Evolutionary conservation across 1,140 invertebrate species (phyloP).

Genomic region (Pentalonia nigronervosa): DNA sequence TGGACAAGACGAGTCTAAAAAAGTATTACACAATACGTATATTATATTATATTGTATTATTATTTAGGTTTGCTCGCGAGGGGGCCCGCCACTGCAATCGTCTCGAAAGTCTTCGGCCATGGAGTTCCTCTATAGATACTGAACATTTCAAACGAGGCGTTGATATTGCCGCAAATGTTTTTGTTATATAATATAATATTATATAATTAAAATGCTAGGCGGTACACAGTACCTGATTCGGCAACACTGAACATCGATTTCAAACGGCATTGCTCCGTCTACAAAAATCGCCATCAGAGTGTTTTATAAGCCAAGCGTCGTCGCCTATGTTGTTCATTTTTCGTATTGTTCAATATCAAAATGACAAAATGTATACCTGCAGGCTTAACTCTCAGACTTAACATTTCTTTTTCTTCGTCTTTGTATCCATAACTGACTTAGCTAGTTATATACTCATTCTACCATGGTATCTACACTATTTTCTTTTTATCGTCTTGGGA

Average conservation of each 20-base stretch:
- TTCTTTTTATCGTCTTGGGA: not conserved
- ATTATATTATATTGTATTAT: not conserved
- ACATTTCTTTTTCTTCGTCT: not conserved
- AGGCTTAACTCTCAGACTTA: not conserved
- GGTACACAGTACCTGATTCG: not conserved
- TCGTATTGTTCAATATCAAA: not conserved
- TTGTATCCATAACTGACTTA: not conserved
- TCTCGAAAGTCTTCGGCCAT: not conserved
- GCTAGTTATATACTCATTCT: not conserved
- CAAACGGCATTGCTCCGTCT: not conserved
- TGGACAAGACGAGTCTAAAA: not conserved
- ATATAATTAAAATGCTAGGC: not conserved
- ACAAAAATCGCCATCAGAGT: not conserved
- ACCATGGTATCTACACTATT: not conserved
- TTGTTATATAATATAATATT: not conserved
- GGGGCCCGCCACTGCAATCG: accelerated
- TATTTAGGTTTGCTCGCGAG: not conserved
- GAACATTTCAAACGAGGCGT: not conserved
- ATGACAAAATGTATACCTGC: not conserved
- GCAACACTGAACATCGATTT: not conserved
- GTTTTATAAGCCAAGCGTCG: too few species aligned
- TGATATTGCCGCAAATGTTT: not conserved
- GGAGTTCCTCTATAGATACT: not conserved
- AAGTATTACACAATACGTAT: not conserved
- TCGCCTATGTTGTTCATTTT: not conserved